These are phyloP conservation scores for Pomatostomus ruficeps DNA, from an alignment of 2,113 vertebrate species.

Conservation along the genomic window DNA sequence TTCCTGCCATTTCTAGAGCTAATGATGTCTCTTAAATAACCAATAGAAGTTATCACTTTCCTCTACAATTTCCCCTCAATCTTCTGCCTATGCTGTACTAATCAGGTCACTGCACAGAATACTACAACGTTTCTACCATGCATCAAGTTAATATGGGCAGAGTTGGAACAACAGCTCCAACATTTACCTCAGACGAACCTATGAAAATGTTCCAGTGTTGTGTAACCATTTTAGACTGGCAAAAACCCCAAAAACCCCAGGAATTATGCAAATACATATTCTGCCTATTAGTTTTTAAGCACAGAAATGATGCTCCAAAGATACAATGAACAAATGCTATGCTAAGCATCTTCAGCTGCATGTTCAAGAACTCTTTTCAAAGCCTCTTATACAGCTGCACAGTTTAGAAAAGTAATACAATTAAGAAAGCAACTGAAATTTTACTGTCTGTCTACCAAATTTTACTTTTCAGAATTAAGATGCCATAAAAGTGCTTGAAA, in stretches of 20 bases:
- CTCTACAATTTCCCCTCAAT: background rate
- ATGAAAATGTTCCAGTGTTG: background rate
- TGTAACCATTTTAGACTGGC: background rate
- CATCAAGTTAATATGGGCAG: background rate
- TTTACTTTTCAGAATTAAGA: constrained; percentile 15
- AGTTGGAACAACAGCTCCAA: background rate
- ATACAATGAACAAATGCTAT: background rate
- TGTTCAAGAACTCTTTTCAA: constrained; percentile 1
- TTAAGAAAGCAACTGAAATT: background rate
- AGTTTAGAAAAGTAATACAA: background rate
- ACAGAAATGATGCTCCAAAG: background rate
- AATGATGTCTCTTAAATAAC: background rate
- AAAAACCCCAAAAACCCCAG: background rate
- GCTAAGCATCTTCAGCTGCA: background rate
- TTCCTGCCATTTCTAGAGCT: background rate
- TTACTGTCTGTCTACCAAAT: background rate
- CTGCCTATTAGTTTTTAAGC: background rate
- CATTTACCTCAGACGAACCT: background rate
- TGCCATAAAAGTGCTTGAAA: background rate
- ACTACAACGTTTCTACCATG: background rate
- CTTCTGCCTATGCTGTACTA: background rate
- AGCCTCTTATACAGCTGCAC: background rate
- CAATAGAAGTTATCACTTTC: background rate
- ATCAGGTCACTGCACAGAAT: background rate
- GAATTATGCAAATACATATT: background rate